Evolutionary conservation across 2,888 invertebrate genomes (phyloP), one percentile per base, ranked within the genome.

Genomic region (Chrysomela aeneicollis): DNA sequence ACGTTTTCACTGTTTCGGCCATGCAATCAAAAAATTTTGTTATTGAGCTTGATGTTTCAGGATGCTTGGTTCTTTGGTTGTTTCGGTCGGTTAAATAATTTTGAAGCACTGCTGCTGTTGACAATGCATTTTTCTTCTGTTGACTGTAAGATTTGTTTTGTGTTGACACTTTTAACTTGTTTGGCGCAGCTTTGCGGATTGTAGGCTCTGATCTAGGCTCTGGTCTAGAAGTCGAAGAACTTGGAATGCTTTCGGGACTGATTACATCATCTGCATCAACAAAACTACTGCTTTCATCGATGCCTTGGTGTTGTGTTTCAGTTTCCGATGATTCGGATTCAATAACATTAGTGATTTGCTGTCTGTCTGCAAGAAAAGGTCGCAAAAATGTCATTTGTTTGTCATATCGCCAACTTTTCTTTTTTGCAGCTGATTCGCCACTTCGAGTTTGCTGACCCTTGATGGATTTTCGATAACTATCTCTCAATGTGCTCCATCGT

Each of bases 61-160:
- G 4, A 51, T 12, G 26, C 26, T 22, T 30, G n/a, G n/a, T n/a
- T 26, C 10, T 51, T 51, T 26, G 1, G 15, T 17, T 15, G 30
- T 5, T 4, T n/a, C 12, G 1, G 6, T 51, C 51, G 8, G 1
- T 51, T 12, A 22, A 51, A 51, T 22, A 51, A 51, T 22, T 22
- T 51, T 51, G 51, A 9, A 51, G 21, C 1, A 51, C 51, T 22
- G 26, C 51, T 52, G 52, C 30, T 52, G 52, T 30, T 26, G 30
- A 52, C 30, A 30, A 15, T 26, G 52, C 15, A 15, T 52, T 52
- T 52, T 30, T 17, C 5, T 5, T 52, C n/a, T n/a, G n/a, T n/a
- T n/a, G n/a, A n/a, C n/a, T n/a, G 26, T 52, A 17, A 52, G 52
- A 17, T 30, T 52, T 30, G 12, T 22, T 52, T 52, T 52, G 51